Conservation (phyloP, 30 jellyfish, hydroid and myxozoan species). For the Haliclystus octoradiatus region DNA sequence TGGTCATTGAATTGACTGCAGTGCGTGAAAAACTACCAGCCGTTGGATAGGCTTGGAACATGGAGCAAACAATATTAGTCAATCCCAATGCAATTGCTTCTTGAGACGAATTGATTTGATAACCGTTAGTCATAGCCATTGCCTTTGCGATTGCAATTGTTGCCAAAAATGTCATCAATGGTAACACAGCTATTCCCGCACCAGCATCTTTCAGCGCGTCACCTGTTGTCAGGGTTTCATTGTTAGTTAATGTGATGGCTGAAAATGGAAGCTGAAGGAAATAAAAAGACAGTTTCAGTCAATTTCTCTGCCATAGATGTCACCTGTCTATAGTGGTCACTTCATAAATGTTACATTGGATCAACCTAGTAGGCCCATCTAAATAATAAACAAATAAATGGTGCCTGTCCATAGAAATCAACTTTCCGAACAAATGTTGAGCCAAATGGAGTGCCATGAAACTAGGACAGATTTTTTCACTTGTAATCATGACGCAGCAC, state of each 20-base stretch:
- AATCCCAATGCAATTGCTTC: conserved; percentile 64
- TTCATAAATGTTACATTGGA: too few relatives aligned
- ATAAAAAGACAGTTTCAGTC: background rate
- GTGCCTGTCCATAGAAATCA: too few relatives aligned
- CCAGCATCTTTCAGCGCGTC: conserved; percentile 44
- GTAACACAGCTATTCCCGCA: conserved; percentile 45
- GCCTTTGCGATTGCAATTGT: conserved; percentile 64
- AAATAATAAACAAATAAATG: too few relatives aligned
- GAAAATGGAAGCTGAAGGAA: conserved; percentile 51
- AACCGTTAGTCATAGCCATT: conserved; percentile 31
- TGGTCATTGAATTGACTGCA: conserved; percentile 69
- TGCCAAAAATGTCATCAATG: conserved; percentile 48
- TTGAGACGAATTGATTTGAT: conserved; percentile 53
- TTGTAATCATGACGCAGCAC: too few relatives aligned
- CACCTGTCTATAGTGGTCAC: too few relatives aligned
- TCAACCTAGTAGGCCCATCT: too few relatives aligned
- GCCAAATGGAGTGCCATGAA: too few relatives aligned
- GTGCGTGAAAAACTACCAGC: conserved; percentile 86
- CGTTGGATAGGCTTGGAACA: conserved; percentile 70
- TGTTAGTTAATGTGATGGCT: conserved; percentile 17
- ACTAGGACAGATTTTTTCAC: too few relatives aligned
- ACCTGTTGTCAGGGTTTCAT: conserved; percentile 20
- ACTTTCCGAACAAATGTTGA: too few relatives aligned
- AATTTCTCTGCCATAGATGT: too few relatives aligned
- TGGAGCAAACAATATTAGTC: conserved; percentile 55